Conservation (phyloP, 2,113 vertebrate genomes). For the Silurus meridionalis region DNA sequence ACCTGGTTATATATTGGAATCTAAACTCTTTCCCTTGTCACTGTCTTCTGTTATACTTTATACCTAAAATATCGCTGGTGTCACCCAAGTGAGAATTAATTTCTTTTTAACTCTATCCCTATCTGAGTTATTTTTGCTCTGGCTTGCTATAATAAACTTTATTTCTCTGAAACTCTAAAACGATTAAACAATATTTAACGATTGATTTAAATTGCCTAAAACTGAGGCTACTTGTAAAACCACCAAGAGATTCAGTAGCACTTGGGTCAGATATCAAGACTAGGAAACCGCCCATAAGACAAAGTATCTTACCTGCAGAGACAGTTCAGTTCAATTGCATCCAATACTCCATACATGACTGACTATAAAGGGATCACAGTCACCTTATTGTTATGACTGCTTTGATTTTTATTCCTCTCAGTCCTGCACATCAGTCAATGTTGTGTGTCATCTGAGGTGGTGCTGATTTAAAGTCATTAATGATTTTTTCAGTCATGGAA, state of each 20-base stretch:
- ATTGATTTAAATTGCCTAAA: not conserved
- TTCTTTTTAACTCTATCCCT: not conserved
- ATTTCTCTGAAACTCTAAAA: not conserved
- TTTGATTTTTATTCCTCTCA: not conserved
- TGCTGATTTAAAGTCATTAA: slow-evolving; percentile 64
- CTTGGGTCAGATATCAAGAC: not conserved
- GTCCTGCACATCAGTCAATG: not conserved
- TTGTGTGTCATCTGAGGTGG: slow-evolving; percentile 54
- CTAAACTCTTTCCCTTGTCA: not conserved
- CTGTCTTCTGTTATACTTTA: not conserved
- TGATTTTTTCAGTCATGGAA: slow-evolving; percentile 54
- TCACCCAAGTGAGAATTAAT: not conserved
- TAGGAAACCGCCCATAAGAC: not conserved
- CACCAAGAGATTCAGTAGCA: not conserved
- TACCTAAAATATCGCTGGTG: not conserved
- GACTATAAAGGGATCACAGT: not conserved
- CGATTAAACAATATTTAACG: not conserved
- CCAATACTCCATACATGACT: not conserved
- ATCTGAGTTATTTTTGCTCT: not conserved
- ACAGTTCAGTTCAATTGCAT: not conserved
- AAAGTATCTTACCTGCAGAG: not conserved
- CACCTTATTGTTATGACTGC: not conserved
- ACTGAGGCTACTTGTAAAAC: not conserved
- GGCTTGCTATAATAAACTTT: not conserved
- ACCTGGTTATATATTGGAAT: not conserved